A percentile compares a stretch with the other conserved stretches of the same genome.
phyloP scores from a whole-genome alignment of 2,888 invertebrate species.

The Macrophya annulata region DNA sequence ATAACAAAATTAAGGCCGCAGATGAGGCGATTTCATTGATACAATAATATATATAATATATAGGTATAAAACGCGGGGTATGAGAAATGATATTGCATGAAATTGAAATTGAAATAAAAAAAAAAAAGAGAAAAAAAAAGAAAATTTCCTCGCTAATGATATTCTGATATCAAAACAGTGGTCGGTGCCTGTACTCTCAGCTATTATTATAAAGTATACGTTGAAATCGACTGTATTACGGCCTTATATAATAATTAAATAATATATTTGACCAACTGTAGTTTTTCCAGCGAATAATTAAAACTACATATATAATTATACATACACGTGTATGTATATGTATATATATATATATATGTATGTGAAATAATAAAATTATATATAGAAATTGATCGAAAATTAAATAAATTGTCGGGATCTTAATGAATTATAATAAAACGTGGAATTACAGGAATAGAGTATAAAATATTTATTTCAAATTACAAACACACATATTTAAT shows the following conservation, averaged over 20 bases:
- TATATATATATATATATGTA: neutral
- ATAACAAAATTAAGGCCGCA: neutral
- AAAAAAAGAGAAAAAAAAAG: neutral
- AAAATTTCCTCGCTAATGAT: neutral
- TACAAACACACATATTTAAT: neutral
- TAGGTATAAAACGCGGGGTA: neutral
- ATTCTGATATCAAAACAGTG: neutral
- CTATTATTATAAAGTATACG: neutral
- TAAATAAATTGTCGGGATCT: constrained; percentile 7
- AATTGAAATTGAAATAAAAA: neutral
- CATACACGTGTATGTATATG: neutral
- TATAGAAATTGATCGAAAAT: constrained; percentile 15
- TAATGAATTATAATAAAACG: constrained; percentile 31
- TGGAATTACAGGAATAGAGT: constrained; percentile 49
- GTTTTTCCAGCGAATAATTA: constrained; percentile 9
- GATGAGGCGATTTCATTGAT: neutral
- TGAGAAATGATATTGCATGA: neutral
- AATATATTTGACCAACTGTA: constrained; percentile 32
- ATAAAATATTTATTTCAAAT: neutral
- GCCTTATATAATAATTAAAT: constrained; percentile 10
- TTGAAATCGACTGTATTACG: constrained; percentile 8
- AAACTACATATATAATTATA: neutral
- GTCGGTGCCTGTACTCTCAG: neutral
- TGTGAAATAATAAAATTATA: neutral
- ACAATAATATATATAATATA: neutral